Conservation (phyloP, 2,113 vertebrate species). For the Gila orcuttii region DNA sequence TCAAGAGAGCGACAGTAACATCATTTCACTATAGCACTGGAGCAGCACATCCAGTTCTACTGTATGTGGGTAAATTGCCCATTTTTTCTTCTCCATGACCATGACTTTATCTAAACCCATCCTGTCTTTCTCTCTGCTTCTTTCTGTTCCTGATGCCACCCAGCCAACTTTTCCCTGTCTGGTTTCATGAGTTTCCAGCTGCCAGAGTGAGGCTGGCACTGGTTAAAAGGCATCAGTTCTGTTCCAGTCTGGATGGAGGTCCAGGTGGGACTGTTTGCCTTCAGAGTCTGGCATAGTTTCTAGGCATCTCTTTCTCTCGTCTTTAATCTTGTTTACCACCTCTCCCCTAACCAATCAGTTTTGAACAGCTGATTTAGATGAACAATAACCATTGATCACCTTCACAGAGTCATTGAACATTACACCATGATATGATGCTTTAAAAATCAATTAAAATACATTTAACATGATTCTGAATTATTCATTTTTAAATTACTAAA, state of each 20-base stretch:
- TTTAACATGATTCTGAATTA: background rate
- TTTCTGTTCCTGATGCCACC: slow-evolving; percentile 16
- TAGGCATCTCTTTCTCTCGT: background rate
- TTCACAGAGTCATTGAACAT: background rate
- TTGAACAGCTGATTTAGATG: background rate
- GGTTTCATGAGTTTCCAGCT: slow-evolving; percentile 11
- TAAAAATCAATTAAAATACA: background rate
- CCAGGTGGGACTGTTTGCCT: slow-evolving; percentile 28
- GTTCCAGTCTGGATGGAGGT: slow-evolving; percentile 22
- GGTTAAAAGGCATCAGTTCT: slow-evolving; percentile 6
- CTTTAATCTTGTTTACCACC: slow-evolving; percentile 12
- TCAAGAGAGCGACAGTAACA: background rate
- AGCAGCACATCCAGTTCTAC: background rate
- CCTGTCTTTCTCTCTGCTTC: background rate
- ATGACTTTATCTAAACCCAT: background rate
- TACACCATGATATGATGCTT: background rate
- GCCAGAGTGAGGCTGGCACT: background rate
- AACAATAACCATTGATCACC: background rate
- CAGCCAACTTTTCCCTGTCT: slow-evolving; percentile 14
- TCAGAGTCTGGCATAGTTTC: background rate
- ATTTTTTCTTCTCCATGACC: background rate
- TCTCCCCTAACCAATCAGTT: background rate
- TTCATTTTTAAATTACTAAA: background rate
- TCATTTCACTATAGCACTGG: background rate
- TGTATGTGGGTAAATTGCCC: background rate